A percentile compares a stretch with the other conserved stretches of the same genome.
Evolutionary conservation across 2,113 vertebrate species (phyloP).

Genomic region (Polypterus senegalus): DNA sequence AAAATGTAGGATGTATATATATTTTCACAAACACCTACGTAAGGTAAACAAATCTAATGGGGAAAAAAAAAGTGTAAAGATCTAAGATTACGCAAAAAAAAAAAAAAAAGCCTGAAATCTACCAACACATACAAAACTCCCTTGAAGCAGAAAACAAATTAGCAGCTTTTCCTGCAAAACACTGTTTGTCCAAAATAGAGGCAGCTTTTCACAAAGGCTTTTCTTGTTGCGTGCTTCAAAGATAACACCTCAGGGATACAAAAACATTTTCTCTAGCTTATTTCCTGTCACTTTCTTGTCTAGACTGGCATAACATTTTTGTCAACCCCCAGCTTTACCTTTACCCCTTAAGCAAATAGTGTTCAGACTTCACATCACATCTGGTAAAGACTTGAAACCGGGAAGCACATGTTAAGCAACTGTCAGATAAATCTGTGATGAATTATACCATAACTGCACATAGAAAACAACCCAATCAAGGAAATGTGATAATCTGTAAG

Average conservation of each 20-base stretch:
- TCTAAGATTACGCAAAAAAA: slow-evolving; percentile 25
- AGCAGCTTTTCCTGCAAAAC: slow-evolving; percentile 39
- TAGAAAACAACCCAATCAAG: background rate
- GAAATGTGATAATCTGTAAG: background rate
- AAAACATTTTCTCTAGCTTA: slow-evolving; percentile 34
- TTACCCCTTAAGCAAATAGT: slow-evolving; percentile 2
- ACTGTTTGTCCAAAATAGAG: slow-evolving; percentile 24
- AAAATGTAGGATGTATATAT: too few species aligned
- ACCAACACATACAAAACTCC: slow-evolving; percentile 37
- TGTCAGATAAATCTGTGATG: background rate
- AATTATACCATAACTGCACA: background rate
- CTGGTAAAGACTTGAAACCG: background rate
- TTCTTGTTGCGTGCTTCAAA: slow-evolving; percentile 26
- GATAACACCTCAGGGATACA: slow-evolving; percentile 28
- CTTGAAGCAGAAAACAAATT: slow-evolving; percentile 50
- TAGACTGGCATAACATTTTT: slow-evolving; percentile 18
- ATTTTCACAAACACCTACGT: too few species aligned
- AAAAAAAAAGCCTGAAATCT: slow-evolving; percentile 26
- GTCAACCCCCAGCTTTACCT: slow-evolving; percentile 17
- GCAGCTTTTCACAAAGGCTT: slow-evolving; percentile 16
- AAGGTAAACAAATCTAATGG: too few species aligned
- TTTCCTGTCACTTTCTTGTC: slow-evolving; percentile 28
- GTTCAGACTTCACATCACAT: slow-evolving; percentile 1
- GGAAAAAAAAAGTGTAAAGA: slow-evolving; percentile 18
- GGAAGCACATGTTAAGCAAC: background rate